A percentile compares a stretch with the other conserved stretches of the same genome.
phyloP scores from a whole-genome alignment of 2,113 vertebrate genomes.

The Ammodytes dubius region DNA sequence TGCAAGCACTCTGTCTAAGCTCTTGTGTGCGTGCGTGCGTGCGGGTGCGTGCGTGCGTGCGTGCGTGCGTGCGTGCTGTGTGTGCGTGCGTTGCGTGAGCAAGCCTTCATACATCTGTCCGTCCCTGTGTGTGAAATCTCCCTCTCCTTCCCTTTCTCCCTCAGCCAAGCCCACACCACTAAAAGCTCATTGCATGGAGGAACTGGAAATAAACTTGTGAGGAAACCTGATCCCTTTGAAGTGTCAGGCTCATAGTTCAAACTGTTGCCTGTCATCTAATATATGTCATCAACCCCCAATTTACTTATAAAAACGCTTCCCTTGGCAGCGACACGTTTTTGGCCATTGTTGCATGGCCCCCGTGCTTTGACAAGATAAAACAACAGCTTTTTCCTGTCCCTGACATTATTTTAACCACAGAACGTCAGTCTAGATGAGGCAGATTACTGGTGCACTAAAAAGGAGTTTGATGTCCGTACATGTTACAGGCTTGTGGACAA shows the following conservation, averaged over 20 bases:
- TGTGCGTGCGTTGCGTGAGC: conserved; percentile 9
- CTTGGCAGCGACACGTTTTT: conserved; percentile 38
- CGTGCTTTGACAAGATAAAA: conserved; percentile 63
- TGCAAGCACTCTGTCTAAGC: conserved; percentile 78
- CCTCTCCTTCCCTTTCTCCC: conserved; percentile 57
- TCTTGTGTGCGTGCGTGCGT: conserved; percentile 32
- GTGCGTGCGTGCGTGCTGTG: conserved; percentile 15
- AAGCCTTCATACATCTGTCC: conserved; percentile 51
- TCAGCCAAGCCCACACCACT: conserved; percentile 68
- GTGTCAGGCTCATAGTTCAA: conserved; percentile 59
- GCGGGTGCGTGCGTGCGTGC: conserved; percentile 13
- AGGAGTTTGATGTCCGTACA: conserved; percentile 9
- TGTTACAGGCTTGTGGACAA: conserved; percentile 43
- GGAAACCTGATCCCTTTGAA: conserved; percentile 79
- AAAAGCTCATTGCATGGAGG: conserved; percentile 67
- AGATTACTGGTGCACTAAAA: neutral
- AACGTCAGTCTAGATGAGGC: conserved; percentile 17
- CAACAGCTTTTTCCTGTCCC: conserved; percentile 61
- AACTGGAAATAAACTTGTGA: conserved; percentile 76
- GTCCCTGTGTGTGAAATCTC: conserved; percentile 51
- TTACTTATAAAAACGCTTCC: conserved; percentile 65
- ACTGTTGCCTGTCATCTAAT: conserved; percentile 70
- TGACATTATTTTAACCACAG: conserved; percentile 49
- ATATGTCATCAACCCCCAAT: conserved; percentile 69
- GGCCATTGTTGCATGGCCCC: conserved; percentile 47